Base-by-base conservation (phyloP, 2,888 invertebrate species). In the Sericinus montela region DNA sequence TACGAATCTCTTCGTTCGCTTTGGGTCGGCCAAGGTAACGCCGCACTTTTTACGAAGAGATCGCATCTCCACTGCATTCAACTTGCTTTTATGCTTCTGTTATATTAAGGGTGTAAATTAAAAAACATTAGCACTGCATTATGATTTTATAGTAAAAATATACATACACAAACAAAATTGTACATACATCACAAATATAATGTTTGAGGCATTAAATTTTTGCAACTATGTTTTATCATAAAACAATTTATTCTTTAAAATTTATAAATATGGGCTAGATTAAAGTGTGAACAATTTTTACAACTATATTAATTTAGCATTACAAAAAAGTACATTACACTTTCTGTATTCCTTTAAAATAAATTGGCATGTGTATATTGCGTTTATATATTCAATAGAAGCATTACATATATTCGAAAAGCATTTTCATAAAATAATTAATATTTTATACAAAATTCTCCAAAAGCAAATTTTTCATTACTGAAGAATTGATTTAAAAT, bases 121-220 rank as follows among this genome's bases (percentile, higher is more conserved):
- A 86, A 87, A 70, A 69, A 55, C 71, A 62, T 63, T 58, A 65
- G 78, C 75, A 84, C 85, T 85, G 86, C 84, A 85, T 87, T 79
- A 84, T 80, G 77, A 76, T 86, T 88, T 88, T 87, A 87, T 87
- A 86, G 78, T 83, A 86, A 85, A 83, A 88, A 86, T 82, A 86
- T 86, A 86, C 83, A 87, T 79, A 82, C 76, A 81, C 74, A 77
- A 73, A 75, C 78, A 79, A 82, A 83, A 82, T 77, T 79, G 77
- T 84, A 85, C 83, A 87, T 78, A 79, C 72, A 58, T 82, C 76
- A 81, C 78, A 84, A 82, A 77, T 72, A 68, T 75, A n/a, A 11
- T 30, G 11, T 6, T 76, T 64, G 59, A 75, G 72, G 74, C 72
- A 64, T 67, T 67, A 29, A 9, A 35, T 23, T 40, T 35, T 29